Conservation (phyloP, 2,888 invertebrate species). For the Diarsia rubi region DNA sequence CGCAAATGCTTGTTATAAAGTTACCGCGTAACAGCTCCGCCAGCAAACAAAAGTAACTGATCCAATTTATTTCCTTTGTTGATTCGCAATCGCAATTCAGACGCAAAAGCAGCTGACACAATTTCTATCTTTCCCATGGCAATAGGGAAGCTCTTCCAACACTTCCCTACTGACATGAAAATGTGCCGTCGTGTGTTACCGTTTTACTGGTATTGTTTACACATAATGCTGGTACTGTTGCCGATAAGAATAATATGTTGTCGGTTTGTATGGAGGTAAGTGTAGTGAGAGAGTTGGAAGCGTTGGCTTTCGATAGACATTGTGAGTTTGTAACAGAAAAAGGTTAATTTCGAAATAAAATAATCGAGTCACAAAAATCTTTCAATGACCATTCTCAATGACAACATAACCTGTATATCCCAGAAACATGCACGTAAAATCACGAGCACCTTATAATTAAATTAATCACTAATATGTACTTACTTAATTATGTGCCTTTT, state of each 20-base stretch:
- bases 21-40: conserved; percentile 7
- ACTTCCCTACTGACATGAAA: conserved; percentile 53
- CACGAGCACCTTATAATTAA: neutral
- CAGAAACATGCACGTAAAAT: neutral
- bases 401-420: neutral
- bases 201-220: conserved; percentile 34
- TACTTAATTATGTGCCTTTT: neutral
- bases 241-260: conserved; percentile 19
- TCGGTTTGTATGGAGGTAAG: neutral
- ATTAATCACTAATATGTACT: neutral
- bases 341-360: neutral
- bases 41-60: conserved; percentile 31
- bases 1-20: conserved; percentile 14
- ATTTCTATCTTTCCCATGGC: conserved; percentile 51
- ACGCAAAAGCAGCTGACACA: conserved; percentile 52
- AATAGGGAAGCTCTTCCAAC: conserved; percentile 28
- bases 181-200: conserved; percentile 24
- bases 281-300: neutral
- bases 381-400: neutral
- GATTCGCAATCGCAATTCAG: conserved; percentile 43
- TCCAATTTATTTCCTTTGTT: conserved; percentile 56
- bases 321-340: neutral
- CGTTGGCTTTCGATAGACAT: neutral
- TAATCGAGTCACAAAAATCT: neutral
- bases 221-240: conserved; percentile 29